Conservation (phyloP, 53 echinoderm and acorn worm species). For the Echinometra lucunter region DNA sequence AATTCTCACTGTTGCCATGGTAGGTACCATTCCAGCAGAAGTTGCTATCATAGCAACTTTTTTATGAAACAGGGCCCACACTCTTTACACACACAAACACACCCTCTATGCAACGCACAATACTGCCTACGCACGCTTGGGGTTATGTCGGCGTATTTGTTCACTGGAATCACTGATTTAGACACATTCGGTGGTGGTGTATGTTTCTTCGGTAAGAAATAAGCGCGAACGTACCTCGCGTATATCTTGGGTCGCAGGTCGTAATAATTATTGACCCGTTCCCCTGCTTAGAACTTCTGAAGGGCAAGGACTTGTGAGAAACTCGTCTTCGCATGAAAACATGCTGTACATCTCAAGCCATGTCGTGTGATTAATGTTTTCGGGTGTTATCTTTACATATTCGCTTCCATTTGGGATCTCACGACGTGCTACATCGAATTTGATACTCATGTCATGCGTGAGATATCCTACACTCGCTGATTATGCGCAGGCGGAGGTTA, state of each 20-base stretch:
- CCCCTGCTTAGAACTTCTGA: not conserved
- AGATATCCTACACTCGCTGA: constrained; percentile 34
- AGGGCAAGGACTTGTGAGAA: not conserved
- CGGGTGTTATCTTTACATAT: not conserved
- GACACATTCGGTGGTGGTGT: too few species aligned
- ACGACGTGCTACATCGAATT: not conserved
- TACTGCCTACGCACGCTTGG: too few species aligned
- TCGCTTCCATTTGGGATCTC: not conserved
- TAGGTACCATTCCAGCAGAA: too few species aligned
- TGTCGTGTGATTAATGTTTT: not conserved
- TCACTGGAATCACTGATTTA: too few species aligned
- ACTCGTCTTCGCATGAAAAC: not conserved
- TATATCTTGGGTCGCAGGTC: not conserved
- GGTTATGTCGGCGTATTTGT: too few species aligned
- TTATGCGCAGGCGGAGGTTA: constrained; percentile 17
- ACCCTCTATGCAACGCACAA: too few species aligned
- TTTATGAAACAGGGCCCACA: too few species aligned
- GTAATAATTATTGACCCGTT: not conserved
- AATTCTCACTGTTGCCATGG: too few species aligned
- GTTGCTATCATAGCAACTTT: too few species aligned
- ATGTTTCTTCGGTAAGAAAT: not conserved
- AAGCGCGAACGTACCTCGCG: not conserved
- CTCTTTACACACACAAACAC: too few species aligned
- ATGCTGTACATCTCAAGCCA: not conserved
- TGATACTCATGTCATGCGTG: constrained; percentile 1